Base-by-base conservation (phyloP, 2,113 vertebrate species). In the Chrysochloris asiatica region DNA sequence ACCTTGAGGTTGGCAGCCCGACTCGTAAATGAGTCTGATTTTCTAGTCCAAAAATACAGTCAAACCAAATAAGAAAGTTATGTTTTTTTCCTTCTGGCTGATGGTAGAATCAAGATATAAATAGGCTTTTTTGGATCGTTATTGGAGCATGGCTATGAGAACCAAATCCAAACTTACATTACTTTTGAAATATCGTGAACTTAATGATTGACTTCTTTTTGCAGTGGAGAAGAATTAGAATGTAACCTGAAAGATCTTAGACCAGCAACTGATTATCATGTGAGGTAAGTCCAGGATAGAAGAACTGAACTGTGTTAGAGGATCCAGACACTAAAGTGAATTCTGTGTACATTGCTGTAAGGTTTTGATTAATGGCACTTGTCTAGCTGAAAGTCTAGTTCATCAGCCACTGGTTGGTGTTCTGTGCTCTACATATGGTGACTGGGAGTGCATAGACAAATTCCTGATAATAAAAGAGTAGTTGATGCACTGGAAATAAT, bases 231-330 rank as follows among this genome's bases (percentile, higher is more conserved):
- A 97, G 99, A 99, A 96, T 97, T 99, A 97, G 99, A 99, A 97
- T 99, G 98, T 96, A 98, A 98, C 97, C 98, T 99, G 97, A 99
- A 98, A 97, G 99, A 99, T 97, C 98, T 99, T 93, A 98, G 99
- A 98, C 99, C 99, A 94, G 98, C 99, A 83, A 98, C 98, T 63
- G 99, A 99, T 96, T 99, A 99, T 97, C 98, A 99, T 0, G 98
- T 99, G 98, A 99, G 99, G 99, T 99, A 97, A 98, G 99, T 97
- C 50, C 19, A 7, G 65, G 28, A 43, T 73, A 19, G 0, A 47
- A 4, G 73, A 86, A 11, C 7, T 73, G 24, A 67, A n/a, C 92
- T 75, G 9, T 75, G 11, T 11, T 54, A 16, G 63, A 61, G 47
- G 73, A 45, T 65, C 48, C 11, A 4, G 14, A 21, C 52, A 4